phyloP scores from a whole-genome alignment of 2,888 invertebrate species.

The Drosophila nigritarsus region DNA sequence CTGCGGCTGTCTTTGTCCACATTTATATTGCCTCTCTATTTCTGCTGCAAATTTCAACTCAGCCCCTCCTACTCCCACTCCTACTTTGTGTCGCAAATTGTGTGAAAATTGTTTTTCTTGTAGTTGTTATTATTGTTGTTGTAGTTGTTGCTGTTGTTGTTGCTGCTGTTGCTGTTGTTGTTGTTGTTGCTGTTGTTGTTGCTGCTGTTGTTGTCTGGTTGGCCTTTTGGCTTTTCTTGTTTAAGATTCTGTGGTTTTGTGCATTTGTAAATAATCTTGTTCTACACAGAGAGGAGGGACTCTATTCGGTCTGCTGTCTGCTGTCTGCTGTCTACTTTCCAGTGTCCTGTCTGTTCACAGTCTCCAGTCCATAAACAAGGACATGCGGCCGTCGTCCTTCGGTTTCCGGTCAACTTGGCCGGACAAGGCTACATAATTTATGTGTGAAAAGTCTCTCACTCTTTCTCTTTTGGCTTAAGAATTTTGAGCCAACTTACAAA shows the following conservation, averaged over 20 bases:
- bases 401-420: constrained; percentile 2
- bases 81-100: constrained; percentile 47
- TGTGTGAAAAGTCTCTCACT: constrained; percentile 66
- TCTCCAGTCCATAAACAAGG: not conserved
- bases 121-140: constrained; percentile 38
- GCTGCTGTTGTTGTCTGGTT: constrained; percentile 25
- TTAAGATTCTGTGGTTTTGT: constrained; percentile 76
- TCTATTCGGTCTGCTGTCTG: not conserved
- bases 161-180: constrained; percentile 32
- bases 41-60: constrained; percentile 4
- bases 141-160: constrained; percentile 29
- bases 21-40: constrained; percentile 45
- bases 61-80: not conserved
- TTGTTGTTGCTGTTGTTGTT: constrained; percentile 32
- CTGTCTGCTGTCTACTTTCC: not conserved
- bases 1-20: constrained; percentile 51
- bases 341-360: not conserved
- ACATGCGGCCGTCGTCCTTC: not conserved
- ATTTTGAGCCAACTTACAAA: constrained; percentile 56
- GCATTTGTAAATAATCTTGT: constrained; percentile 79
- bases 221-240: constrained; percentile 58
- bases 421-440: constrained; percentile 59
- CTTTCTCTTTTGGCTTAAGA: constrained; percentile 62
- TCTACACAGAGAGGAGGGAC: constrained; percentile 54
- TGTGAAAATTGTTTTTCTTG: constrained; percentile 79